Conservation (phyloP, 2,797 vertebrate genomes). For the Pipistrellus pygmaeus region DNA sequence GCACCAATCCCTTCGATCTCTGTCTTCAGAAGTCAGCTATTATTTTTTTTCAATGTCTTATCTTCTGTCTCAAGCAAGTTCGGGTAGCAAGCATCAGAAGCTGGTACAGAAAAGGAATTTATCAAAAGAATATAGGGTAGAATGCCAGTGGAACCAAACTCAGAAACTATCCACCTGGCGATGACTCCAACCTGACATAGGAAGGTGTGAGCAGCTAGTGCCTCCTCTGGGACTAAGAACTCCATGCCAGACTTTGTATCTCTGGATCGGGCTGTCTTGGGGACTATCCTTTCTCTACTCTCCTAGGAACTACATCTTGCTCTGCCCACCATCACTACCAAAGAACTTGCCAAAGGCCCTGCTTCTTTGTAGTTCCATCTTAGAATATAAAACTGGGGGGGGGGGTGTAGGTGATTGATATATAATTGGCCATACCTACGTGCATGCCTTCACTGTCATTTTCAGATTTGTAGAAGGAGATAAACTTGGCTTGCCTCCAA, state of each 20-base stretch:
- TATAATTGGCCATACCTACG: background rate
- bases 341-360: background rate
- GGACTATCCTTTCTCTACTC: background rate
- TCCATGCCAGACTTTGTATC: background rate
- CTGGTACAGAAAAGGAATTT: background rate
- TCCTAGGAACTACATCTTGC: background rate
- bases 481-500: background rate
- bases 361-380: background rate
- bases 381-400: background rate
- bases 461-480: background rate
- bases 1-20: background rate
- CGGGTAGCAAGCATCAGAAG: background rate
- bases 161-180: background rate
- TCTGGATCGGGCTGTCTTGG: background rate
- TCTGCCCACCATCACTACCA: accelerated
- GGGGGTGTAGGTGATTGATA: background rate
- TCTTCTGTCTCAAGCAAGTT: background rate
- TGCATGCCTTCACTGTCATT: background rate
- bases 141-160: background rate
- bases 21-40: background rate
- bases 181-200: background rate
- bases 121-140: background rate
- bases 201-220: background rate
- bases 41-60: background rate
- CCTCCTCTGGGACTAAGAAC: background rate